phyloP scores from a whole-genome alignment of 2,888 invertebrate species.

The Neria commutata region DNA sequence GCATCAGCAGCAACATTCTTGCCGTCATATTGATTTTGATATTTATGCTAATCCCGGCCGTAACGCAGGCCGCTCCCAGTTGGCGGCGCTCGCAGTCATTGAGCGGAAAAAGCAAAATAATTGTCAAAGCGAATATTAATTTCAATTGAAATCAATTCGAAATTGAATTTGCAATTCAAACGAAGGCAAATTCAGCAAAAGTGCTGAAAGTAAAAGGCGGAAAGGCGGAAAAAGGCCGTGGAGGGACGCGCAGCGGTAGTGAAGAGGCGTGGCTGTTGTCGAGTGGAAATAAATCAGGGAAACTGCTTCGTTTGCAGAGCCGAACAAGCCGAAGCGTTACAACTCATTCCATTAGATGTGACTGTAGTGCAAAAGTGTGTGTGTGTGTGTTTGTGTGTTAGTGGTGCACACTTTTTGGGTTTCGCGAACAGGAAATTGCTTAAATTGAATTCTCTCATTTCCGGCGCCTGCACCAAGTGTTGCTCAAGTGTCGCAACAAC shows the following conservation, averaged over 20 bases:
- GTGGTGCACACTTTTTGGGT: not conserved
- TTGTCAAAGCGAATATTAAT: conserved; percentile 4
- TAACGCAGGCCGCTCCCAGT: too few species aligned
- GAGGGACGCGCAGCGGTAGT: conserved; percentile 1
- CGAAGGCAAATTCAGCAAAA: not conserved
- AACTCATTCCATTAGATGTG: too few species aligned
- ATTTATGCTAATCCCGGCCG: not conserved
- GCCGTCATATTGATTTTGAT: not conserved
- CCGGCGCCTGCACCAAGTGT: conserved; percentile 22
- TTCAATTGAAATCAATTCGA: not conserved
- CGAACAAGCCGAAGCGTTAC: not conserved
- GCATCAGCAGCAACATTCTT: not conserved
- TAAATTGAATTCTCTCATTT: conserved; percentile 48
- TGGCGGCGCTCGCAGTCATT: too few species aligned
- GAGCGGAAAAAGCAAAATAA: too few species aligned
- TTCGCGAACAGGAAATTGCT: conserved; percentile 45
- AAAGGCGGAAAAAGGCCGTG: not conserved
- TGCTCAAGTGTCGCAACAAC: not conserved
- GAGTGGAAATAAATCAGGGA: not conserved
- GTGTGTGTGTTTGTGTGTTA: not conserved
- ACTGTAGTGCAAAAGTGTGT: too few species aligned
- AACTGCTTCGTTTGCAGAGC: too few species aligned
- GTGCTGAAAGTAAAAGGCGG: not conserved
- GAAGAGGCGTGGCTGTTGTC: too few species aligned
- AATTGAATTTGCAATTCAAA: conserved; percentile 1